Base-by-base conservation (phyloP, 1,140 invertebrate species). In the Pseudomyrmex sp. region DNA sequence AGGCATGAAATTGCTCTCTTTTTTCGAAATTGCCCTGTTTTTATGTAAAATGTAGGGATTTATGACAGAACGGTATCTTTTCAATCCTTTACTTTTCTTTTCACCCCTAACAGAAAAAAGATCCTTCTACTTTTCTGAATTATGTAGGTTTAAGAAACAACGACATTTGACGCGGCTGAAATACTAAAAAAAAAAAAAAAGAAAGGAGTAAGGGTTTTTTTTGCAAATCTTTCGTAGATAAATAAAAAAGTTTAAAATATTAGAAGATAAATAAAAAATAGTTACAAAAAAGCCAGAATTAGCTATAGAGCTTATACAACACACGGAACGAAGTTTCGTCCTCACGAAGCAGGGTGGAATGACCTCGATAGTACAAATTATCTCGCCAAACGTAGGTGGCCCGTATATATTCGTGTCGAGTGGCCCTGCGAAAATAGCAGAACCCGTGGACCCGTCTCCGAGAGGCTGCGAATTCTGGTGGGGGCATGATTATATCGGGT, bases 371-470 rank as follows among this genome's bases (percentile, higher is more conserved):
- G 88, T 88, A 86, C 90, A 91, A 92, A 92, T 92, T 91, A 92
- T 92, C 88, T 80, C 84, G 88, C 88, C 82, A 83, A 90, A 91
- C 82, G 84, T 91, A 88, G 83, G 46, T 77, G 66, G 69, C 72
- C 80, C 76, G 84, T 88, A 86, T 92, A 90, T 92, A 92, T 91
- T 83, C 90, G 90, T 91, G 90, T 91, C 91, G 90, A 92, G 90
- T 92, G 92, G 91, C 85, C 90, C 88, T 88, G 90, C 90, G 92
- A 92, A 93, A 92, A 91, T 93, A 92, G 91, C 80, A 87, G 87
- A 91, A 91, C 85, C 88, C 84, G 87, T 90, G 88, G 89, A 89
- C 76, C 52, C 90, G 88, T 86, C 70, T 70, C 66, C 54, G 76
- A 80, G 76, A 80, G 66, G 66, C 58, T 70, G 56, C 44, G 46